Percentiles rank a stretch among this genome's conserved stretches.
Evolutionary conservation across 2,888 invertebrate species (phyloP).

Genomic region (Xanthorhoe designata): DNA sequence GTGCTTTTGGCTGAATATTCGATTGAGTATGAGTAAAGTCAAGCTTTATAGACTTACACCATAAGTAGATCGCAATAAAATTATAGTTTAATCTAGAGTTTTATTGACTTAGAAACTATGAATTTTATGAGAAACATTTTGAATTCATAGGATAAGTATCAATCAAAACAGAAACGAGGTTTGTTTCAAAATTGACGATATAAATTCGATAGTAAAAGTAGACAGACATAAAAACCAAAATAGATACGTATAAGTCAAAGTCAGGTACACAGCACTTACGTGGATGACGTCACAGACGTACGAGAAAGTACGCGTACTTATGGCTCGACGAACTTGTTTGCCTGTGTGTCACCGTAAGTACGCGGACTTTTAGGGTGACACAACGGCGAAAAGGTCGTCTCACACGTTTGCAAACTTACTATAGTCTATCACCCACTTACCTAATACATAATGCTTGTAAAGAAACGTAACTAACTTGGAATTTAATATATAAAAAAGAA

Average conservation of each 20-base stretch:
- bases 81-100: not conserved
- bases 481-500: too few species aligned
- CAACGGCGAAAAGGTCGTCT: too few species aligned
- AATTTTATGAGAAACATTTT: not conserved
- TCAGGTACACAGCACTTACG: too few species aligned
- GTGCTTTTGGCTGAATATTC: not conserved
- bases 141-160: not conserved
- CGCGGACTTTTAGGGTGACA: too few species aligned
- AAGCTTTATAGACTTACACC: not conserved
- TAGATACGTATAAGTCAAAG: constrained; percentile 1
- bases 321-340: too few species aligned
- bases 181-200: constrained; percentile 9
- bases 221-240: constrained; percentile 16
- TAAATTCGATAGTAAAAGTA: constrained; percentile 22
- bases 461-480: too few species aligned
- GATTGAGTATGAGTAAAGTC: not conserved
- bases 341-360: too few species aligned
- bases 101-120: not conserved
- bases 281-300: not conserved
- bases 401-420: too few species aligned
- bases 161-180: too few species aligned
- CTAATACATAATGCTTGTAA: too few species aligned
- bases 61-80: not conserved
- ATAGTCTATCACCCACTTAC: too few species aligned
- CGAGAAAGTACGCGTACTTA: not conserved